phyloP scores from a whole-genome alignment of 2,888 invertebrate species.

The Eledona agricola region DNA sequence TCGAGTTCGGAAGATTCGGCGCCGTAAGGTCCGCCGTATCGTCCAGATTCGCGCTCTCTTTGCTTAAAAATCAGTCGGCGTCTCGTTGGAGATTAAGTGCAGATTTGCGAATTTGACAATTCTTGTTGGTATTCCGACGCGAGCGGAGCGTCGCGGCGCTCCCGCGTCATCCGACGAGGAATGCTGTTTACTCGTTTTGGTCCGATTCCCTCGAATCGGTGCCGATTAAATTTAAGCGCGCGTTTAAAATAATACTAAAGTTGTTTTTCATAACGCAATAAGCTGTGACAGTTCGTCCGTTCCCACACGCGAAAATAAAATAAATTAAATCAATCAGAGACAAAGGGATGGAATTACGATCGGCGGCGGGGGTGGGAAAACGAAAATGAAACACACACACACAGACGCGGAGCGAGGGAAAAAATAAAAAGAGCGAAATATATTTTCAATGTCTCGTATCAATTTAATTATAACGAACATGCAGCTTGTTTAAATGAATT shows the following conservation, averaged over 20 bases:
- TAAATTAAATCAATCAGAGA: slow-evolving; percentile 49
- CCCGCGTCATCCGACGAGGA: slow-evolving; percentile 48
- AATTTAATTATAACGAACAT: slow-evolving; percentile 60
- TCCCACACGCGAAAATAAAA: slow-evolving; percentile 45
- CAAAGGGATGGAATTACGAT: slow-evolving; percentile 47
- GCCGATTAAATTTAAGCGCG: slow-evolving; percentile 42
- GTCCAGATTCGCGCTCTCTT: slow-evolving; percentile 5
- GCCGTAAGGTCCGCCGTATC: slow-evolving; percentile 4
- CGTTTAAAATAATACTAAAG: slow-evolving; percentile 40
- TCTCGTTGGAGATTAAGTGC: slow-evolving; percentile 50
- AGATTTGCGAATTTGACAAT: slow-evolving; percentile 51
- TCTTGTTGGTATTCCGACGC: slow-evolving; percentile 45
- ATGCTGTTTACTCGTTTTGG: slow-evolving; percentile 33
- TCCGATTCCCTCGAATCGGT: slow-evolving; percentile 31
- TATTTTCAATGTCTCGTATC: slow-evolving; percentile 58
- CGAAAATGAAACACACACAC: slow-evolving; percentile 40
- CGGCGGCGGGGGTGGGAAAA: slow-evolving; percentile 38
- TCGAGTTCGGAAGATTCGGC: slow-evolving; percentile 12
- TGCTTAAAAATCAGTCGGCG: slow-evolving; percentile 7
- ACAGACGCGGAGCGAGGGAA: slow-evolving; percentile 6
- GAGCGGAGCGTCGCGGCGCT: slow-evolving; percentile 35
- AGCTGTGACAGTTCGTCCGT: slow-evolving; percentile 41
- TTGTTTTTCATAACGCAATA: slow-evolving; percentile 42
- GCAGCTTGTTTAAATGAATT: slow-evolving; percentile 61
- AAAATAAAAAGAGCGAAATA: slow-evolving; percentile 41